A percentile compares a stretch with the other conserved stretches of the same genome.
phyloP scores from a whole-genome alignment of 2,888 invertebrate genomes.

The Drosophila longiperda region DNA sequence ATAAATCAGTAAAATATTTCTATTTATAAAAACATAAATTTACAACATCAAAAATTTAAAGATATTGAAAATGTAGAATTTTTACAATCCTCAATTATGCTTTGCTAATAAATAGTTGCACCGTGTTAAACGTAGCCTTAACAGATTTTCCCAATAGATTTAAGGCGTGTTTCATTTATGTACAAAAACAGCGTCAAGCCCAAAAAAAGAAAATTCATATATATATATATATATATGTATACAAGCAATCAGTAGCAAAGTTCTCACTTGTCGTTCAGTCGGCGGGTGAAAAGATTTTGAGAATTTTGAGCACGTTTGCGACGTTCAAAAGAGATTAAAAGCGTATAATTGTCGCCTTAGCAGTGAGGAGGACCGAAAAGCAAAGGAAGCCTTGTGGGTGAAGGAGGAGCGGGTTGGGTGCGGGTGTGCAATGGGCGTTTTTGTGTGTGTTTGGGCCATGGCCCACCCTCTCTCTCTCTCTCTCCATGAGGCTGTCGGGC shows the following conservation, averaged over 20 bases:
- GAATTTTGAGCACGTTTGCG: constrained; percentile 80
- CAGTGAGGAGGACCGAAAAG: constrained; percentile 27
- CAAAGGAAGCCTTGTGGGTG: constrained; percentile 46
- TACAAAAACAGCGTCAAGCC: background rate
- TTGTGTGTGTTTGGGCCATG: constrained; percentile 30
- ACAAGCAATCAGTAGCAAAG: constrained; percentile 43
- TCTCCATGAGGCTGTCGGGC: constrained; percentile 61
- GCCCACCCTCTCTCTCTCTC: constrained; percentile 9
- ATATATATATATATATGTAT: background rate
- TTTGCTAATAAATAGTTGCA: constrained; percentile 1
- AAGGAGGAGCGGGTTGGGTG: too few species aligned
- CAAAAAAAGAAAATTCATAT: constrained; percentile 2
- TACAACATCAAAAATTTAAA: background rate
- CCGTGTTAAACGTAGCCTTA: constrained; percentile 5
- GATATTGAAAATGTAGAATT: background rate
- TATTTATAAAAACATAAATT: too few species aligned
- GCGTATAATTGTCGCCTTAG: constrained; percentile 81
- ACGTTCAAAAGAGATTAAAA: constrained; percentile 81
- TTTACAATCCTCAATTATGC: background rate
- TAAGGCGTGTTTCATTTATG: constrained; percentile 30
- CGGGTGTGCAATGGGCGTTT: constrained; percentile 3
- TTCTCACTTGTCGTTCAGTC: constrained; percentile 38
- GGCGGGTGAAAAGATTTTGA: constrained; percentile 66
- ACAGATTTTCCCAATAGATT: constrained; percentile 33
- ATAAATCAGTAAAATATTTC: constrained; percentile 20